Percentiles rank a stretch among this genome's conserved stretches.
These are phyloP conservation scores for Vesta saturnalis DNA, from an alignment of 2,888 invertebrate species.

Conservation along the genomic window DNA sequence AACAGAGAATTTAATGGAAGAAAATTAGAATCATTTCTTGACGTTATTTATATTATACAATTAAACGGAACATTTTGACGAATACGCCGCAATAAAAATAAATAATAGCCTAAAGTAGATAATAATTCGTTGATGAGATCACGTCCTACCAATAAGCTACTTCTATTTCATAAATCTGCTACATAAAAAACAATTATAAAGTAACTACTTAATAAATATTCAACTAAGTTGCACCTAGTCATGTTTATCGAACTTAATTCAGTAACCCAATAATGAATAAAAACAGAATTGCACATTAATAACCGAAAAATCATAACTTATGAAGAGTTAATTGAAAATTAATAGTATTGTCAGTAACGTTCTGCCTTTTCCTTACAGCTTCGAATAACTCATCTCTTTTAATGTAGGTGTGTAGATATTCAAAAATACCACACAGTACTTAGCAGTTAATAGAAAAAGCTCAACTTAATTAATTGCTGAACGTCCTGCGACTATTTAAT, in stretches of 20 bases:
- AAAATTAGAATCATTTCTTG: background rate
- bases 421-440: slow-evolving; percentile 34
- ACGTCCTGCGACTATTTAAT: slow-evolving; percentile 30
- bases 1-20: background rate
- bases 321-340: slow-evolving; percentile 32
- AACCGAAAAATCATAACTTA: slow-evolving; percentile 32
- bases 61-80: background rate
- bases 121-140: background rate
- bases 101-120: no score
- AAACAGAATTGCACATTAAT: slow-evolving; percentile 12
- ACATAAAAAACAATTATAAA: background rate
- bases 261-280: slow-evolving; percentile 7
- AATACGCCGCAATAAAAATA: no score
- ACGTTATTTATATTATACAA: background rate
- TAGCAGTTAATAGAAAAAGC: slow-evolving; percentile 36
- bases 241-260: slow-evolving; percentile 11
- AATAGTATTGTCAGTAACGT: slow-evolving; percentile 27
- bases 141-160: background rate
- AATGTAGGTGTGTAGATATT: slow-evolving; percentile 35
- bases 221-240: slow-evolving; percentile 2
- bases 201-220: slow-evolving; percentile 7
- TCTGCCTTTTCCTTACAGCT: slow-evolving; percentile 24
- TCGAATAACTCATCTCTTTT: slow-evolving; percentile 33
- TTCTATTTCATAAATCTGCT: slow-evolving; percentile 2
- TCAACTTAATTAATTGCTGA: slow-evolving; percentile 33